These are phyloP conservation scores for Oreotrochilus melanogaster DNA, from an alignment of 2,113 vertebrate genomes.

Conservation along the genomic window DNA sequence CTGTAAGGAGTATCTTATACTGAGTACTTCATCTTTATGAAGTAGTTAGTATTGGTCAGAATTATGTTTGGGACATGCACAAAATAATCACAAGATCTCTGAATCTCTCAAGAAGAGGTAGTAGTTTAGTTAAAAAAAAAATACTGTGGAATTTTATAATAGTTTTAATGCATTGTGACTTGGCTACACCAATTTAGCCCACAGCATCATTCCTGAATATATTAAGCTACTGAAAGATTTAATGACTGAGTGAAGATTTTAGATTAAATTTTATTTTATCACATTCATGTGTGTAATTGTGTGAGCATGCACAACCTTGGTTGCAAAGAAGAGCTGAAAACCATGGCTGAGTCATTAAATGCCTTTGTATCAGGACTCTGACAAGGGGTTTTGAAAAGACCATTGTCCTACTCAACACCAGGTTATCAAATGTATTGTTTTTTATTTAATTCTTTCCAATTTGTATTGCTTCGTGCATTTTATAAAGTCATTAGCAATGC, in stretches of 20 bases:
- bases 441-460: background rate
- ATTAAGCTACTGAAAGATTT: constrained; percentile 64
- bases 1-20: background rate
- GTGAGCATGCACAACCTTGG: background rate
- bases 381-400: background rate
- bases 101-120: background rate
- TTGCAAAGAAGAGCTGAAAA: constrained; percentile 32
- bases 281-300: constrained; percentile 31
- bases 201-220: constrained; percentile 70
- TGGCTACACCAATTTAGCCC: constrained; percentile 36
- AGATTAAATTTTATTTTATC: constrained; percentile 63
- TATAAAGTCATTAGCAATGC: background rate
- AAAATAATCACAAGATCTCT: background rate
- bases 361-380: background rate
- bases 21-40: background rate
- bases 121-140: background rate
- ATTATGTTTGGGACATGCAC: background rate
- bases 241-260: constrained; percentile 63
- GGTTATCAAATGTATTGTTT: background rate
- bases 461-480: background rate
- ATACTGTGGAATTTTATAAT: constrained; percentile 25
- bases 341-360: constrained; percentile 15
- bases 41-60: background rate
- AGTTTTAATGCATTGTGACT: constrained; percentile 28
- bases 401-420: background rate